Percentiles rank a stretch among this genome's conserved stretches.
Evolutionary conservation across 2,888 invertebrate species (phyloP).

Genomic region (Nomada ferruginata): DNA sequence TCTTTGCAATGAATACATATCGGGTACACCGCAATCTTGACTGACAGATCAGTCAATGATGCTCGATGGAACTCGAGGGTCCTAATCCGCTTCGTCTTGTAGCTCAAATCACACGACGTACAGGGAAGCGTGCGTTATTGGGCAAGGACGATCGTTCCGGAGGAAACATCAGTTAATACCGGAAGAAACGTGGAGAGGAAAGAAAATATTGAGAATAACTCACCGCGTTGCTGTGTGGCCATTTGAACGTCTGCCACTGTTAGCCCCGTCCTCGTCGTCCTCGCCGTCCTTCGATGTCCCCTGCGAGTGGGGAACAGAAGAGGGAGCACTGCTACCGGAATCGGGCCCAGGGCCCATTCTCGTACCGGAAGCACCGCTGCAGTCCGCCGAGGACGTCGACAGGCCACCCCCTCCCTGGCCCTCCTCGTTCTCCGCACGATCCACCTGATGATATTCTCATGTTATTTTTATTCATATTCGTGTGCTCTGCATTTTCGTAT

Average conservation of each 20-base stretch:
- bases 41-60: too few species aligned
- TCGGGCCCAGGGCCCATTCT: slow-evolving; percentile 83
- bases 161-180: background rate
- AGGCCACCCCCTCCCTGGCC: slow-evolving; percentile 77
- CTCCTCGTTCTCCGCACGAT: slow-evolving; percentile 83
- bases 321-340: slow-evolving; percentile 83
- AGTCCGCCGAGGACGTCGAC: slow-evolving; percentile 76
- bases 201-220: slow-evolving; percentile 52
- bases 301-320: slow-evolving; percentile 85
- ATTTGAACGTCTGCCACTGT: slow-evolving; percentile 79
- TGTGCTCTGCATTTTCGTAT: too few species aligned
- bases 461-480: background rate
- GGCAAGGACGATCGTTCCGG: background rate
- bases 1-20: too few species aligned
- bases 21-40: too few species aligned
- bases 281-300: slow-evolving; percentile 89
- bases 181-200: background rate
- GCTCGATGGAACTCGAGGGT: too few species aligned
- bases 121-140: slow-evolving; percentile 1
- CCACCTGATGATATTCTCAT: slow-evolving; percentile 75
- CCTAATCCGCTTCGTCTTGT: background rate
- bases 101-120: slow-evolving; percentile 7
- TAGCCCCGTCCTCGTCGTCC: slow-evolving; percentile 86
- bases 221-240: slow-evolving; percentile 81
- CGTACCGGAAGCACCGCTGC: slow-evolving; percentile 80